Evolutionary conservation across 1,140 invertebrate genomes (phyloP), one percentile per base, ranked within the genome.

Genomic region (Lordiphosa stackelbergi): DNA sequence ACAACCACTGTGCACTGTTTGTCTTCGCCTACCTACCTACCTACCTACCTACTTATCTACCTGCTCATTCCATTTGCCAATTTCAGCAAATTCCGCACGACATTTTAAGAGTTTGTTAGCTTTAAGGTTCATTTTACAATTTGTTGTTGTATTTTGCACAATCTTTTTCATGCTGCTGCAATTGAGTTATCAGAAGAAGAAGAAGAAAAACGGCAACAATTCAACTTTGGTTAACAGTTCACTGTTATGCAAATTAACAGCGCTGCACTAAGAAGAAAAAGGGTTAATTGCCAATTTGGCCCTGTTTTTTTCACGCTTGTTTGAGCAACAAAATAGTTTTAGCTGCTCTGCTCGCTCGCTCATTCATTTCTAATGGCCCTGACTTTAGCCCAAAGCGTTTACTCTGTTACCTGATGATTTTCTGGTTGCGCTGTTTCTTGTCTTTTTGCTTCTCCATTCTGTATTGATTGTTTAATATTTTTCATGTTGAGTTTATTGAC

Each of bases 21-120:
- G 28, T 7, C 1, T 31, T 31, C 28, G 28, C 28, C 28, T 31
- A 31, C 22, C 12, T 38, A 16, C 36, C 36, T 48, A 16, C n/a
- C 53, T 73, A 62, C 63, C 69, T 73, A 46, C 9, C 11, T 34
- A 4, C 49, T 47, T 35, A 24, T 6, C 42, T 38, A 34, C 53
- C 40, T 68, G 41, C 37, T 28, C 38, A 42, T 59, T 62, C 53
- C 28, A 28, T 49, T 66, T 72, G 75, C 66, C 53, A 65, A 65
- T 75, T 69, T 83, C 77, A 81, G 75, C 77, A 75, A 72, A 81
- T 81, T 81, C 77, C 77, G 48, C 34, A 42, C 53, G 72, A 72
- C 51, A 73, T 61, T 68, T 57, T 57, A 56, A 65, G 53, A 41
- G 56, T 34, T 46, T 66, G 28, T 31, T 31, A 7, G 28, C 28